phyloP scores from a whole-genome alignment of 2,113 vertebrate species.

The Miniopterus natalensis region DNA sequence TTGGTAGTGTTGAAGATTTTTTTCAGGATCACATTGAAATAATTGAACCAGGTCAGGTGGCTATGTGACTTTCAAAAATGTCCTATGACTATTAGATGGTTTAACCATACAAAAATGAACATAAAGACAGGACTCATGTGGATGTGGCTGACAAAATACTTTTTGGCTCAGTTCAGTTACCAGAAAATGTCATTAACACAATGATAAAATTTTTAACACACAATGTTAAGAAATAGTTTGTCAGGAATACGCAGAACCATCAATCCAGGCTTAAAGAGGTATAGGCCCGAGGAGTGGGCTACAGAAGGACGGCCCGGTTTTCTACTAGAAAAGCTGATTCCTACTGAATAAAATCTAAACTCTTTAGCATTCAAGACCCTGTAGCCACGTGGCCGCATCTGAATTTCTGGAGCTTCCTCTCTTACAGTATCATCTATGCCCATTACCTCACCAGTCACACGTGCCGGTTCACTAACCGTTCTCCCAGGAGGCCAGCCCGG shows the following conservation, averaged over 20 bases:
- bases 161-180: background rate
- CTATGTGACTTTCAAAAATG: rapidly evolving
- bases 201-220: background rate
- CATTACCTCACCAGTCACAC: background rate
- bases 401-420: background rate
- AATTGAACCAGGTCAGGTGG: background rate
- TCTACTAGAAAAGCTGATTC: background rate
- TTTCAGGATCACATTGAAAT: background rate
- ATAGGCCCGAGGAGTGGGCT: background rate
- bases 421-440: background rate
- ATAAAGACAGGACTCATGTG: background rate
- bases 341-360: background rate
- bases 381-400: background rate
- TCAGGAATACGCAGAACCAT: background rate
- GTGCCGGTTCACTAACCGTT: background rate
- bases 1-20: background rate
- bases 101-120: background rate
- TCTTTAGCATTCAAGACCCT: background rate
- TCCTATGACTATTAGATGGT: background rate
- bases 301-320: background rate
- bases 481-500: background rate
- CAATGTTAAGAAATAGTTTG: background rate
- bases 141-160: background rate
- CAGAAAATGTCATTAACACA: background rate
- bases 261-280: background rate